Conservation (phyloP, 2,888 invertebrate species). For the Agrotis ipsilon region DNA sequence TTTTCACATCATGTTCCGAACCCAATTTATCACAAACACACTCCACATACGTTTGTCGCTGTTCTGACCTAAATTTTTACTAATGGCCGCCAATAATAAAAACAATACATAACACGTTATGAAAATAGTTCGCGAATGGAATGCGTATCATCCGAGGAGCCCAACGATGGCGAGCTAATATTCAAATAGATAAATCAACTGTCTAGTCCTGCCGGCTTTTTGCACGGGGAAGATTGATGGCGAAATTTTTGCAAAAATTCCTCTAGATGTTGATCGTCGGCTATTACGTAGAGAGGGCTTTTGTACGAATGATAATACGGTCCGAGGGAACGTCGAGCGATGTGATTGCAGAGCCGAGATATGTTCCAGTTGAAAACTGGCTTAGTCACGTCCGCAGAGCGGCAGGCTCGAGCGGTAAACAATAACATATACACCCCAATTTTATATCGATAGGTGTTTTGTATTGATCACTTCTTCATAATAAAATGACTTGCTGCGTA, state of each 20-base stretch:
- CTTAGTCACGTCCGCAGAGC: conserved; percentile 79
- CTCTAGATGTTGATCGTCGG: conserved; percentile 75
- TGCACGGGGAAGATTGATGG: conserved; percentile 84
- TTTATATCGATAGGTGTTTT: conserved; percentile 64
- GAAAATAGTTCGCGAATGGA: conserved; percentile 61
- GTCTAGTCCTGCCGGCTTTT: conserved; percentile 80
- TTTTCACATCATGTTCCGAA: conserved; percentile 53
- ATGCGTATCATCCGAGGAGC: conserved; percentile 61
- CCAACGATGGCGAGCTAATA: conserved; percentile 78
- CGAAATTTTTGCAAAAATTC: conserved; percentile 79
- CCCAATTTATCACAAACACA: conserved; percentile 57
- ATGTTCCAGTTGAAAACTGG: conserved; percentile 74
- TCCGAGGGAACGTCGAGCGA: conserved; percentile 62
- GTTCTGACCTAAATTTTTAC: conserved; percentile 58
- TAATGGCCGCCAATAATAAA: conserved; percentile 63
- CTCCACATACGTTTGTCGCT: conserved; percentile 52
- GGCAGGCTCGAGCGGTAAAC: conserved; percentile 66
- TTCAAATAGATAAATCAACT: conserved; percentile 88
- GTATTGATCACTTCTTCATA: conserved; percentile 59
- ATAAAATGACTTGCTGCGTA: conserved; percentile 49
- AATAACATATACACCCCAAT: conserved; percentile 64
- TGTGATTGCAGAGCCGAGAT: conserved; percentile 74
- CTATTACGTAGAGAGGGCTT: conserved; percentile 75
- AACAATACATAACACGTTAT: conserved; percentile 59
- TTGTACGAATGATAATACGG: conserved; percentile 79